These are phyloP conservation scores for Alloplasta piceator DNA, from an alignment of 2,888 invertebrate species.

Conservation along the genomic window DNA sequence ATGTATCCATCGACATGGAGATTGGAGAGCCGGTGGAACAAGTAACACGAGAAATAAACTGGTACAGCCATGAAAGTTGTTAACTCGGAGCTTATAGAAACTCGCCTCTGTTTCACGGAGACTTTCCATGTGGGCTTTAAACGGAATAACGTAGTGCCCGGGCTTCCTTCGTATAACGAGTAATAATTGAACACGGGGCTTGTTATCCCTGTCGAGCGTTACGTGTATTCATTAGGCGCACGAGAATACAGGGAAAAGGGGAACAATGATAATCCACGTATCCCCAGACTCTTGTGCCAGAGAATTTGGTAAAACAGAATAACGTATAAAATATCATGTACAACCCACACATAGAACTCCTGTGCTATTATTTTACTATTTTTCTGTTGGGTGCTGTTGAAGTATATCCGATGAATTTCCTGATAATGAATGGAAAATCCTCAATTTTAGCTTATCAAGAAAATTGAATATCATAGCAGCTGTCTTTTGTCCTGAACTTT, in stretches of 20 bases:
- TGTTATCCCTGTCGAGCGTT: constrained; percentile 27
- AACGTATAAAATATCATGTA: neutral
- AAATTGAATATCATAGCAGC: too few species aligned
- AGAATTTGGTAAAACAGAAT: constrained; percentile 40
- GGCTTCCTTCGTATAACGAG: constrained; percentile 24
- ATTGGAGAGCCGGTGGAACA: neutral
- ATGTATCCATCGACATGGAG: neutral
- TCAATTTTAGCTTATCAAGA: too few species aligned
- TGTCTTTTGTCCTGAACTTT: too few species aligned
- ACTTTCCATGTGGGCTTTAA: constrained; percentile 29
- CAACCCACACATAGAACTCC: too few species aligned
- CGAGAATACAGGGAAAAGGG: constrained; percentile 20
- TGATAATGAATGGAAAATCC: too few species aligned
- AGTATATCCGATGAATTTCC: too few species aligned
- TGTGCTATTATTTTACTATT: too few species aligned
- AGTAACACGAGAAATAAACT: constrained; percentile 35
- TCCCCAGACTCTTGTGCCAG: neutral
- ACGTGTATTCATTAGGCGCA: constrained; percentile 13
- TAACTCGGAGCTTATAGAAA: constrained; percentile 28
- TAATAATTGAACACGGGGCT: constrained; percentile 47
- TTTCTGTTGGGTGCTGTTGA: too few species aligned
- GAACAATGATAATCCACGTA: constrained; percentile 32
- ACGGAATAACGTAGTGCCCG: constrained; percentile 29
- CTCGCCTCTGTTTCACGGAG: constrained; percentile 9
- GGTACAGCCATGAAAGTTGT: neutral